Evolutionary conservation across 2,797 vertebrate genomes (phyloP).

Genomic region (Melanotaenia maccullochi): DNA sequence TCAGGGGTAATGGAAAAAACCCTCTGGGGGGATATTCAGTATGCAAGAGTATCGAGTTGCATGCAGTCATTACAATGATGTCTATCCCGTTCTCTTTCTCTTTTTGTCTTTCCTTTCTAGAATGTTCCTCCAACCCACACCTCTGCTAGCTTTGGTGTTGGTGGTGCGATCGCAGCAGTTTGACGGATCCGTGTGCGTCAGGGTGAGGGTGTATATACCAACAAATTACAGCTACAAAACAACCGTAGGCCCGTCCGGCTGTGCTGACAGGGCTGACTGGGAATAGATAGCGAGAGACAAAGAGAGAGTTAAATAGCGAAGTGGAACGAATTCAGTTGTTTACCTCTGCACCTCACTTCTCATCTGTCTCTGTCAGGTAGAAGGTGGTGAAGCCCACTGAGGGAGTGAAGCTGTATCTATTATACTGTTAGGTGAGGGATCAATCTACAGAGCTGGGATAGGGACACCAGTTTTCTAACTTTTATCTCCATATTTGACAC

Average conservation of each 20-base stretch:
- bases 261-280: slow-evolving; percentile 23
- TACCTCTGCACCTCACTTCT: slow-evolving; percentile 9
- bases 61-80: slow-evolving; percentile 81
- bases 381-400: not conserved
- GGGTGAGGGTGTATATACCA: slow-evolving; percentile 35
- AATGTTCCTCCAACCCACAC: slow-evolving; percentile 48
- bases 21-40: slow-evolving; percentile 86
- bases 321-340: slow-evolving; percentile 20
- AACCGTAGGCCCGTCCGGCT: slow-evolving; percentile 35
- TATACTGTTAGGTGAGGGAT: not conserved
- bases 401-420: not conserved
- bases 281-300: slow-evolving; percentile 18
- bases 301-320: slow-evolving; percentile 26
- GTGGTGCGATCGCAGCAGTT: slow-evolving; percentile 46
- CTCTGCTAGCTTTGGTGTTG: slow-evolving; percentile 65
- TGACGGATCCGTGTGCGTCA: slow-evolving; percentile 41
- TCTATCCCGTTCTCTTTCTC: slow-evolving; percentile 60
- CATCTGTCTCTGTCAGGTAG: not conserved
- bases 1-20: slow-evolving; percentile 89
- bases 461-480: no score
- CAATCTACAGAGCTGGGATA: no score
- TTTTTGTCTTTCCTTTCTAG: slow-evolving; percentile 60
- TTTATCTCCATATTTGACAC: no score
- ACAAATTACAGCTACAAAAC: slow-evolving; percentile 45
- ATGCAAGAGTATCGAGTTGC: slow-evolving; percentile 86